phyloP scores from a whole-genome alignment of 2,797 vertebrate genomes.

The Emydoidea blandingii region DNA sequence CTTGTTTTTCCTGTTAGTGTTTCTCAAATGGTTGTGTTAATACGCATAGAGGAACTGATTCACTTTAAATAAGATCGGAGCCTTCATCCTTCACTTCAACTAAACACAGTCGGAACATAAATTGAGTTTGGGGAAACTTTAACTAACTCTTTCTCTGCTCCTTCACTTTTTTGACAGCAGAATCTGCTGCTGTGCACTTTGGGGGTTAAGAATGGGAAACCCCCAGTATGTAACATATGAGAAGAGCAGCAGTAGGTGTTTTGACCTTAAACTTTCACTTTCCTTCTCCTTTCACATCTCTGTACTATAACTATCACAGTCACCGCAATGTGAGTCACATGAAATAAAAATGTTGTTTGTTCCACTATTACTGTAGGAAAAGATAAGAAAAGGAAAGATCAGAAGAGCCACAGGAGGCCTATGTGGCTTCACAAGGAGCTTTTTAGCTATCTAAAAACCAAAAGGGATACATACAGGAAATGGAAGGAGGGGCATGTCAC shows the following conservation, averaged over 20 bases:
- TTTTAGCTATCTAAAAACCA: too few species aligned
- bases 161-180: neutral
- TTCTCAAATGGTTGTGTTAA: neutral
- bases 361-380: neutral
- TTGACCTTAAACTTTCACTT: neutral
- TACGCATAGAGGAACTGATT: neutral
- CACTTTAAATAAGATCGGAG: neutral
- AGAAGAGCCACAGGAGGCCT: too few species aligned
- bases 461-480: too few species aligned
- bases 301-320: neutral
- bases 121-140: conserved; percentile 10
- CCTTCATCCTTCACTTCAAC: neutral
- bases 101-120: neutral
- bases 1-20: neutral
- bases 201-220: neutral
- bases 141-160: neutral
- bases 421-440: too few species aligned
- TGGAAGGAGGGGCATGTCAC: too few species aligned
- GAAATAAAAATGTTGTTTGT: neutral
- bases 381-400: too few species aligned
- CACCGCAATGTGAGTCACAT: neutral
- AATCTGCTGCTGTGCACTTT: neutral
- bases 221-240: neutral
- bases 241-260: fast-evolving
- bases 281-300: neutral